Evolutionary conservation across 1,140 invertebrate genomes (phyloP), one percentile per base, ranked within the genome.

Genomic region (Drosophila kikkawai): DNA sequence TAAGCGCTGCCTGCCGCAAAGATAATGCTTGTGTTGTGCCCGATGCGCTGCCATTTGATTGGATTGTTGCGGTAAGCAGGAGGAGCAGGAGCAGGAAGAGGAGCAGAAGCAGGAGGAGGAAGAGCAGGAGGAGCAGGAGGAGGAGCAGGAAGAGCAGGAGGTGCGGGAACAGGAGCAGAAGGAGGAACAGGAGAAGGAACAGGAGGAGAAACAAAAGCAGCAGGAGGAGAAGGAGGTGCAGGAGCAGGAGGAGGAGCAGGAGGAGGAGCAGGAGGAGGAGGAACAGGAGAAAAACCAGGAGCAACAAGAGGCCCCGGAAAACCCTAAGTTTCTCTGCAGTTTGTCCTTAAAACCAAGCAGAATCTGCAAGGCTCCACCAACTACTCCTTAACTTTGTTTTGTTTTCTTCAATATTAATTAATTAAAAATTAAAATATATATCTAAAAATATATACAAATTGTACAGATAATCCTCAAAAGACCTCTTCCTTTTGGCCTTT

Each of bases 41-140:
- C 29, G 22, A 66, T 64, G 64, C 44, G n/a, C 42, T 66, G 44
- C 66, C 63, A 63, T 61, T 75, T 74, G 57, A 75, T 75, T 61
- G 36, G 71, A 63, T 75, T 77, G 53, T n/a, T 76, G 57, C n/a
- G 37, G 48, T 36, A 12, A n/a, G 11, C 9, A 32, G 48, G 15
- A 17, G 3, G 0, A 15, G 7, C 6, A 45, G 42, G 4, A 45
- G 42, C 5, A 19, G 17, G 4, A 19, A n/a, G 3, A 44, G 17
- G 1, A 17, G 13, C 7, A 17, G 8, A 0, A 42, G n/a, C 6
- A 42, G n/a, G 5, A 15, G 7, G 0, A 42, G 8, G 8, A 9
- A 7, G 0, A 19, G n/a, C n/a, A n/a, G 36, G 9, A 15, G 11
- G 15, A 41, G 1, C 4, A 37, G 32, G 32, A 32, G 32, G 7